These are phyloP conservation scores for Drosophila phalerata DNA, from an alignment of 2,888 invertebrate species.

Conservation along the genomic window DNA sequence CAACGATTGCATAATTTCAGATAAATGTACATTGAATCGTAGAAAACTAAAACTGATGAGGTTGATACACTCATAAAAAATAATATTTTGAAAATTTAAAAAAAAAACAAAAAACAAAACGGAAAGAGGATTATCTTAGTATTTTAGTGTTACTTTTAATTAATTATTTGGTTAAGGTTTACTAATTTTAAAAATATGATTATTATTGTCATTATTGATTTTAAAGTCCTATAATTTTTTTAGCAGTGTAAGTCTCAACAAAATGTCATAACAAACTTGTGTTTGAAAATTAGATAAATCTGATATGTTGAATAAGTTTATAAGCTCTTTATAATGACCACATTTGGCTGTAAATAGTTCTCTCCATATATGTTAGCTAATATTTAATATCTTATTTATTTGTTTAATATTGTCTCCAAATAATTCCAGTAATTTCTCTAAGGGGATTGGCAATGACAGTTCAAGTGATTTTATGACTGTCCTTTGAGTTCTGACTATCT, in stretches of 20 bases:
- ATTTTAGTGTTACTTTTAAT: too few relatives aligned
- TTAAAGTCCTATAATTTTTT: too few relatives aligned
- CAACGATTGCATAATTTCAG: slow-evolving; percentile 54
- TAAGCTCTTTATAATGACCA: not conserved
- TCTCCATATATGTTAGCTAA: not conserved
- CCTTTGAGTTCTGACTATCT: not conserved
- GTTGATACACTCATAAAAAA: too few relatives aligned
- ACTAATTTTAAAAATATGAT: too few relatives aligned
- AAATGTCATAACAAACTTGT: too few relatives aligned
- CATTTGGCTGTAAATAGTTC: not conserved
- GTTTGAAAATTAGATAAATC: not conserved
- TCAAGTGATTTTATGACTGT: not conserved
- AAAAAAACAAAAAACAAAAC: too few relatives aligned
- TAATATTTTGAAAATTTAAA: too few relatives aligned
- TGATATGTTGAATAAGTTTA: too few relatives aligned
- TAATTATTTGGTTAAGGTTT: too few relatives aligned
- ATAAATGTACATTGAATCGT: slow-evolving; percentile 13
- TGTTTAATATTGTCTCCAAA: not conserved
- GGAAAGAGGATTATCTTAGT: too few relatives aligned
- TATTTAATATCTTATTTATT: not conserved
- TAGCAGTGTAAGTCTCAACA: too few relatives aligned
- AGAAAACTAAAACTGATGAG: not conserved
- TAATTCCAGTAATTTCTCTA: not conserved
- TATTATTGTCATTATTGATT: too few relatives aligned
- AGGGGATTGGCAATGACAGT: not conserved